These are phyloP conservation scores for Leptestheria dahalacensis DNA, from an alignment of 1,140 invertebrate genomes.

Conservation along the genomic window DNA sequence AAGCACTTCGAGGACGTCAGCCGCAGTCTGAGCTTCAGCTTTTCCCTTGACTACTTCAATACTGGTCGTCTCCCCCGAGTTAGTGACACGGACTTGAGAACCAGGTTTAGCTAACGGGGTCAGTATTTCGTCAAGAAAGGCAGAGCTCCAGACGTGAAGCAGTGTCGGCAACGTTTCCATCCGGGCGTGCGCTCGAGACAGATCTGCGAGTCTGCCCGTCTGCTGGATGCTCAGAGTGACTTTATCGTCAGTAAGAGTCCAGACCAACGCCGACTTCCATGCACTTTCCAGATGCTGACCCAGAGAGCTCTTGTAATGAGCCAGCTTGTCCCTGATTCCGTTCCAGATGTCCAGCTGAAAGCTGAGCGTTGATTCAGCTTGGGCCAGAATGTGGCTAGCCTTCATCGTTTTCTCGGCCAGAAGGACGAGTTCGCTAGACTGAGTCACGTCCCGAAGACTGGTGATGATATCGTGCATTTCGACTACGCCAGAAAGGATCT, in stretches of 20 bases:
- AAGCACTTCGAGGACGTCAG: constrained; percentile 39
- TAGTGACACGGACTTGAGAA: constrained; percentile 28
- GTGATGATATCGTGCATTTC: constrained; percentile 12
- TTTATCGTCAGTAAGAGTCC: neutral
- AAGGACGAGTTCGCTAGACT: constrained; percentile 30
- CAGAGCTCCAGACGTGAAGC: constrained; percentile 1
- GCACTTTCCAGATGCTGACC: neutral
- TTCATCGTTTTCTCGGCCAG: constrained; percentile 34
- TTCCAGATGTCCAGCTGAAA: constrained; percentile 32
- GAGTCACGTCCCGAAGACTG: constrained; percentile 17
- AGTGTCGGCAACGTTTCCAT: neutral
- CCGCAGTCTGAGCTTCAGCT: constrained; percentile 25
- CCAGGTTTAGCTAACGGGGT: constrained; percentile 34
- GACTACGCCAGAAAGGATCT: constrained; percentile 15
- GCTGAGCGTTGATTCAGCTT: constrained; percentile 32
- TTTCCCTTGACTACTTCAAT: constrained; percentile 30
- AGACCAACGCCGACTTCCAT: constrained; percentile 5
- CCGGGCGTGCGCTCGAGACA: neutral
- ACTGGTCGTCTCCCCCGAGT: constrained; percentile 27
- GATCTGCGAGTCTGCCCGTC: neutral
- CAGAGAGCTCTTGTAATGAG: neutral
- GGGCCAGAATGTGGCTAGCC: constrained; percentile 32
- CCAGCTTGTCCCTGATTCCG: neutral
- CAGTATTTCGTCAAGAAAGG: constrained; percentile 1
- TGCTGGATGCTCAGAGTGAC: neutral